Conservation (phyloP, 2,113 vertebrate genomes). For the Halcyon malimbica region DNA sequence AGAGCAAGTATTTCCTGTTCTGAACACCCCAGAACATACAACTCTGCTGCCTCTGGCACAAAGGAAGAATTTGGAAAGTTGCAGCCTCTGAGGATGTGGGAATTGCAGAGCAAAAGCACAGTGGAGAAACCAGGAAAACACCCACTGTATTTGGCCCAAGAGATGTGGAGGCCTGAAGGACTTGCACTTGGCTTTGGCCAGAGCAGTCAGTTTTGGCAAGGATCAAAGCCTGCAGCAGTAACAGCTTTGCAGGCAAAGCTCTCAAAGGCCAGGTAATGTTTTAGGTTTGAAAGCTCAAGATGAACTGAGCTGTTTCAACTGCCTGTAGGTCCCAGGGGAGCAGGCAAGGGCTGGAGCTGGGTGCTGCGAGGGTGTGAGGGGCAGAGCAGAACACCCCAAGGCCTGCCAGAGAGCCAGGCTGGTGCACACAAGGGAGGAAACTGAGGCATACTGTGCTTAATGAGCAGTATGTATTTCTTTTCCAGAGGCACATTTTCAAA, state of each 20-base stretch:
- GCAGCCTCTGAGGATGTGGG: neutral
- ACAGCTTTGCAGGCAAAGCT: neutral
- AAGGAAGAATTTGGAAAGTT: neutral
- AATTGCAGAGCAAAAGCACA: neutral
- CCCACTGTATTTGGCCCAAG: fast-evolving
- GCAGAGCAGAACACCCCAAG: neutral
- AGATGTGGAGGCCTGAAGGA: neutral
- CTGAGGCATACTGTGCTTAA: neutral
- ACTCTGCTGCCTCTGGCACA: fast-evolving
- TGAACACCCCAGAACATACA: neutral
- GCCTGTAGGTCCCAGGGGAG: fast-evolving
- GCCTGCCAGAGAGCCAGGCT: neutral
- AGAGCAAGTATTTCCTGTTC: neutral
- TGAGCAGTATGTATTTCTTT: fast-evolving
- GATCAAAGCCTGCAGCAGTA: neutral
- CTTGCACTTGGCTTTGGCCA: neutral
- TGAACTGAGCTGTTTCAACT: neutral
- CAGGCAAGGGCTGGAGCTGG: neutral
- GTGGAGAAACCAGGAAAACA: neutral
- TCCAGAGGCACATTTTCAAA: neutral
- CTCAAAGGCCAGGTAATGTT: fast-evolving
- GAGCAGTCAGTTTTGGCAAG: neutral
- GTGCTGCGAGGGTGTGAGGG: neutral
- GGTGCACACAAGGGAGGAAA: fast-evolving
- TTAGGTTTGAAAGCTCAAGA: neutral